Conservation (phyloP, 2,888 invertebrate genomes). For the Drosophila neoperkinsi region DNA sequence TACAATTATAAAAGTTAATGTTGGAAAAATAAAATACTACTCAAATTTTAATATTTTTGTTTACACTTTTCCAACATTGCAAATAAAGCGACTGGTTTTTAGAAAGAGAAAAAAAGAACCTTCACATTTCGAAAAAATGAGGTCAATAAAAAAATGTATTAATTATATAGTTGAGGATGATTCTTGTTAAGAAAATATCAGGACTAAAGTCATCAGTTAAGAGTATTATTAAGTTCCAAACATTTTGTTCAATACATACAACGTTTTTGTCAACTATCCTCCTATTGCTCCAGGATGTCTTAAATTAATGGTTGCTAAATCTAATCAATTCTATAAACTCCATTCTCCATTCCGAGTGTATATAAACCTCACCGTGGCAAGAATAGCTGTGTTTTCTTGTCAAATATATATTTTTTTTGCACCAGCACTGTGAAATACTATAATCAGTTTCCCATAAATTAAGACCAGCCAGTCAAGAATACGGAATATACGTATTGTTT, state of each 20-base stretch:
- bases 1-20: too few relatives aligned
- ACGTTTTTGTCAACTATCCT: not conserved
- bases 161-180: not conserved
- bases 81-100: not conserved
- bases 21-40: too few relatives aligned
- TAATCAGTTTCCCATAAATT: constrained; percentile 84
- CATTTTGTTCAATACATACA: not conserved
- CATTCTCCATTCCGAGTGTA: not conserved
- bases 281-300: not conserved
- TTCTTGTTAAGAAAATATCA: not conserved
- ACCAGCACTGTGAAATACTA: constrained; percentile 39
- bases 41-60: not conserved
- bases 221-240: not conserved
- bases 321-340: not conserved
- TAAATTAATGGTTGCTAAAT: not conserved
- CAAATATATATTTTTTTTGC: constrained; percentile 7
- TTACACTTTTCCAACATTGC: not conserved
- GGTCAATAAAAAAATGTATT: rapidly evolving
- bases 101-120: not conserved
- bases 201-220: not conserved
- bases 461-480: constrained; percentile 68
- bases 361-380: not conserved
- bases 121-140: not conserved
- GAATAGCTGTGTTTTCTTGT: not conserved
- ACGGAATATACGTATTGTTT: constrained; percentile 49